Conservation (phyloP, 1,140 invertebrate genomes). For the Melipona quadrifasciata region DNA sequence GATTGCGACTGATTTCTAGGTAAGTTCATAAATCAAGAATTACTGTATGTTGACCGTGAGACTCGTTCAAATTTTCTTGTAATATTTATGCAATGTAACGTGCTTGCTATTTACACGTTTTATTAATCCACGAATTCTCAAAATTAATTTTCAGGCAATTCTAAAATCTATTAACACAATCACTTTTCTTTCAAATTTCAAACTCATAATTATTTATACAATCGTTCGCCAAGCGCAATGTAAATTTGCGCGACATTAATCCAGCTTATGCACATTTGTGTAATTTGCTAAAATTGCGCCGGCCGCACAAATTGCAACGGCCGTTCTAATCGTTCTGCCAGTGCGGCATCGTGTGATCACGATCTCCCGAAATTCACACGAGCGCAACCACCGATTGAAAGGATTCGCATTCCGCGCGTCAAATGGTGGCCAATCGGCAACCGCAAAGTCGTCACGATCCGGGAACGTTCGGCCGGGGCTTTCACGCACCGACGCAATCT, state of each 20-base stretch:
- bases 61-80: background rate
- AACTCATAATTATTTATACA: background rate
- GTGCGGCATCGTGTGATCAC: background rate
- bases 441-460: conserved; percentile 2
- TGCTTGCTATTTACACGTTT: background rate
- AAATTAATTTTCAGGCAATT: background rate
- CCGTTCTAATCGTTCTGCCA: background rate
- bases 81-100: background rate
- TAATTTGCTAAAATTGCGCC: background rate
- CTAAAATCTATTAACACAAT: background rate
- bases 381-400: background rate
- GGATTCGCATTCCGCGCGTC: background rate
- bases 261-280: background rate
- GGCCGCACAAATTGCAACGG: background rate
- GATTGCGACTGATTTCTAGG: background rate
- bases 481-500: conserved; percentile 9
- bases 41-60: background rate
- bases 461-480: background rate
- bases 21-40: background rate
- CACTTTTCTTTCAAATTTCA: too few relatives aligned
- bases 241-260: background rate
- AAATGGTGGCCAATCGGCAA: background rate
- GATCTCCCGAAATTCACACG: conserved; percentile 7
- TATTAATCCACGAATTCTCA: background rate
- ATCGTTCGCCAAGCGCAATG: background rate